These are phyloP conservation scores for Arctopsyche grandis DNA, from an alignment of 1,140 invertebrate species.

Conservation along the genomic window DNA sequence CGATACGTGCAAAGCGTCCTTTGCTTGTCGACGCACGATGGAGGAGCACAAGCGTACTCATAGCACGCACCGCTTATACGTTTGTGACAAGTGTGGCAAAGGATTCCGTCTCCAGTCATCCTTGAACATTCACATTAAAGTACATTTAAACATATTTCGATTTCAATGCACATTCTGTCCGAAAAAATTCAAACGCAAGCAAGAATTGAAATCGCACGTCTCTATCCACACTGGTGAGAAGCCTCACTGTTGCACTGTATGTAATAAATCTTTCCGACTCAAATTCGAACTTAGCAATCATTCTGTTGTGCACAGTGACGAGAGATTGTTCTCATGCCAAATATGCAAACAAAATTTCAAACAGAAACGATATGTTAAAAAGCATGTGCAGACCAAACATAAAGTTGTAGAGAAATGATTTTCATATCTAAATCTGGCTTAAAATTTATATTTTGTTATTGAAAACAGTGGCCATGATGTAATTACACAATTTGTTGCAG, in stretches of 20 bases:
- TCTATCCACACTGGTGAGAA: conserved; percentile 40
- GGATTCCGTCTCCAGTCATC: conserved; percentile 66
- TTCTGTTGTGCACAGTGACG: conserved; percentile 31
- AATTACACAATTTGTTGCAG: conserved; percentile 44
- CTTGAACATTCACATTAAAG: conserved; percentile 63
- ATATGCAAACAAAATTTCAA: conserved; percentile 54
- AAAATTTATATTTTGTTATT: not conserved
- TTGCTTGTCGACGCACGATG: conserved; percentile 65
- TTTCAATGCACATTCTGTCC: conserved; percentile 54
- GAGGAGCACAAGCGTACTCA: conserved; percentile 63
- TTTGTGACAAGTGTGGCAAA: conserved; percentile 67
- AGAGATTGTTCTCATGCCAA: conserved; percentile 49
- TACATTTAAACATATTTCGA: conserved; percentile 54
- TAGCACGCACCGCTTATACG: conserved; percentile 61
- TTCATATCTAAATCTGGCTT: not conserved
- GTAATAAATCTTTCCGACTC: conserved; percentile 37
- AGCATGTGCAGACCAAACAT: conserved; percentile 47
- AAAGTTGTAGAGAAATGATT: not conserved
- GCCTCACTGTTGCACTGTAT: conserved; percentile 35
- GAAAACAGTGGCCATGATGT: conserved; percentile 13
- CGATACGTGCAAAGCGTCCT: conserved; percentile 61
- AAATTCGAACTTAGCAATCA: conserved; percentile 42
- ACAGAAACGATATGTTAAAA: conserved; percentile 47
- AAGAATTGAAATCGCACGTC: conserved; percentile 56
- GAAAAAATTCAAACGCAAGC: conserved; percentile 55